These are phyloP conservation scores for Timandra comae DNA, from an alignment of 2,888 invertebrate species.

Conservation along the genomic window DNA sequence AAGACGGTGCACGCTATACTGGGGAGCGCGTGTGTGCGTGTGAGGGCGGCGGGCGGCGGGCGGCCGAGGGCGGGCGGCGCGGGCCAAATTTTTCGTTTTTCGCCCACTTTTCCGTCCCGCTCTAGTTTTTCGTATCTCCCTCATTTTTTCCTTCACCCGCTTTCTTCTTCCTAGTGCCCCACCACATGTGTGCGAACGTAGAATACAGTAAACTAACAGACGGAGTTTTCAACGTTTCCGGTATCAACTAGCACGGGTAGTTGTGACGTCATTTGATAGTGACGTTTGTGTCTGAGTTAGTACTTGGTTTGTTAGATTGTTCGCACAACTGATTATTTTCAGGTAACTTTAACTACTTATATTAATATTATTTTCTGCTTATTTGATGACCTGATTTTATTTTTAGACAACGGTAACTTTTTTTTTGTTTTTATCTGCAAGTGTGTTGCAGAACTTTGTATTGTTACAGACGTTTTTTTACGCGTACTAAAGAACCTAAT, in stretches of 20 bases:
- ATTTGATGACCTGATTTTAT: too few relatives aligned
- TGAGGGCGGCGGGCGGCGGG: constrained; percentile 44
- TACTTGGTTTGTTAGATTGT: too few relatives aligned
- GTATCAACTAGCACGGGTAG: constrained; percentile 38
- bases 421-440: too few relatives aligned
- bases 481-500: too few relatives aligned
- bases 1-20: constrained; percentile 29
- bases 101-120: constrained; percentile 76
- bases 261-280: too few relatives aligned
- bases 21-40: constrained; percentile 65
- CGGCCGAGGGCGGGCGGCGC: constrained; percentile 39
- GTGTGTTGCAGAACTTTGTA: too few relatives aligned
- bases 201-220: constrained; percentile 38
- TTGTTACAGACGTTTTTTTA: too few relatives aligned
- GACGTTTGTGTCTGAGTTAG: too few relatives aligned
- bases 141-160: constrained; percentile 74
- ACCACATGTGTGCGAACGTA: constrained; percentile 72
- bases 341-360: too few relatives aligned
- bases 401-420: too few relatives aligned
- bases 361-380: too few relatives aligned
- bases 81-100: constrained; percentile 76
- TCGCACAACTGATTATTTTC: too few relatives aligned
- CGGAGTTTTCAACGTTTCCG: constrained; percentile 43
- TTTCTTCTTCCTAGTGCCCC: constrained; percentile 75
- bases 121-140: constrained; percentile 75